A percentile compares a stretch with the other conserved stretches of the same genome.
Evolutionary conservation across 2,797 vertebrate genomes (phyloP).

Genomic region (Lophius americanus): DNA sequence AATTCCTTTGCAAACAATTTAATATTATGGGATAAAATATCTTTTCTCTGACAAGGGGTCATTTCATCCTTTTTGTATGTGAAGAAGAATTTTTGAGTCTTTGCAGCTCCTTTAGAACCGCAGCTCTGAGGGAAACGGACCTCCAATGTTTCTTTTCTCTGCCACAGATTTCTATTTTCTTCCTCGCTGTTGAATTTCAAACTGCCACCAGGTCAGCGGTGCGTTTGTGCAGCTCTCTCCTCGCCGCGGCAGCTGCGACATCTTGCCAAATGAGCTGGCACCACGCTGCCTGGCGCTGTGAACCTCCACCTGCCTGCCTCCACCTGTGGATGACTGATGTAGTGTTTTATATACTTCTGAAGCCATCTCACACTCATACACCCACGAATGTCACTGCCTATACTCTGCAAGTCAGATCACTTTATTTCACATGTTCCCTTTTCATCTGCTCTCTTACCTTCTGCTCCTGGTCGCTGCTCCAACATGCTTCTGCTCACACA

Average conservation of each 20-base stretch:
- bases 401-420: slow-evolving; percentile 76
- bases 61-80: slow-evolving; percentile 5
- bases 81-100: slow-evolving; percentile 16
- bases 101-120: not conserved
- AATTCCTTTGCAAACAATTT: not conserved
- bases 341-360: slow-evolving; percentile 67
- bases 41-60: not conserved
- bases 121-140: slow-evolving; percentile 30
- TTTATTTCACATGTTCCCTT: slow-evolving; percentile 41
- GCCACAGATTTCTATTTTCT: slow-evolving; percentile 30
- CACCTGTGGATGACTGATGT: slow-evolving; percentile 68
- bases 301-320: slow-evolving; percentile 57
- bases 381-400: slow-evolving; percentile 56
- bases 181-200: slow-evolving; percentile 38
- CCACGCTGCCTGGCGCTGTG: slow-evolving; percentile 51
- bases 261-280: slow-evolving; percentile 54
- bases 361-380: slow-evolving; percentile 55
- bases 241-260: slow-evolving; percentile 10
- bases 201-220: slow-evolving; percentile 55
- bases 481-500: slow-evolving; percentile 17
- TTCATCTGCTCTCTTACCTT: slow-evolving; percentile 39
- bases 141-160: slow-evolving; percentile 21
- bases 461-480: slow-evolving; percentile 17
- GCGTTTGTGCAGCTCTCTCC: slow-evolving; percentile 25
- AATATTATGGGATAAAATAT: no score